Percentiles rank a stretch among this genome's conserved stretches.
Conservation (phyloP, 2,888 invertebrate species). For the Harpalus rubripes region DNA sequence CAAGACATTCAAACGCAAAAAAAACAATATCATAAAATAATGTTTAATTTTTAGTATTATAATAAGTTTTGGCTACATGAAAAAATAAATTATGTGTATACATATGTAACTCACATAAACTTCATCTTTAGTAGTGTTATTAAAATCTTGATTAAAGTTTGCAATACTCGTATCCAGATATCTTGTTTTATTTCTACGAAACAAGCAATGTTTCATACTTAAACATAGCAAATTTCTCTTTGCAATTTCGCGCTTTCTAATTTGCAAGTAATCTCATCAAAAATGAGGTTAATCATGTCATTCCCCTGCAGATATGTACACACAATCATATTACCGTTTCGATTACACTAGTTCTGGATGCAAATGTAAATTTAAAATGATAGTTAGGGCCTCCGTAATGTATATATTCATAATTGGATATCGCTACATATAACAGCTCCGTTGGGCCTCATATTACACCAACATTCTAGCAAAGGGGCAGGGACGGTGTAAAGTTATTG, state of each 20-base stretch:
- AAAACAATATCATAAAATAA: too few relatives aligned
- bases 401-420: slow-evolving; percentile 54
- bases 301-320: slow-evolving; percentile 42
- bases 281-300: slow-evolving; percentile 10
- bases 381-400: slow-evolving; percentile 37
- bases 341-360: slow-evolving; percentile 37
- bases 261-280: slow-evolving; percentile 20
- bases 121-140: too few relatives aligned
- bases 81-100: too few relatives aligned
- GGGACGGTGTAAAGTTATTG: slow-evolving; percentile 8
- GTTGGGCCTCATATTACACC: slow-evolving; percentile 9
- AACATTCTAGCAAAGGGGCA: slow-evolving; percentile 26
- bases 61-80: too few relatives aligned
- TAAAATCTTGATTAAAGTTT: too few relatives aligned
- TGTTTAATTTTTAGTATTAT: too few relatives aligned
- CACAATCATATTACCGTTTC: slow-evolving; percentile 16
- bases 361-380: slow-evolving; percentile 53
- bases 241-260: slow-evolving; percentile 33
- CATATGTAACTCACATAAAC: too few relatives aligned
- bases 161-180: too few relatives aligned
- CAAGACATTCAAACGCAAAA: too few relatives aligned
- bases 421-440: slow-evolving; percentile 25
- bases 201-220: not conserved
- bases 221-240: not conserved
- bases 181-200: not conserved